Evolutionary conservation across 2,888 invertebrate species (phyloP).

Genomic region (Stramonita haemastoma): DNA sequence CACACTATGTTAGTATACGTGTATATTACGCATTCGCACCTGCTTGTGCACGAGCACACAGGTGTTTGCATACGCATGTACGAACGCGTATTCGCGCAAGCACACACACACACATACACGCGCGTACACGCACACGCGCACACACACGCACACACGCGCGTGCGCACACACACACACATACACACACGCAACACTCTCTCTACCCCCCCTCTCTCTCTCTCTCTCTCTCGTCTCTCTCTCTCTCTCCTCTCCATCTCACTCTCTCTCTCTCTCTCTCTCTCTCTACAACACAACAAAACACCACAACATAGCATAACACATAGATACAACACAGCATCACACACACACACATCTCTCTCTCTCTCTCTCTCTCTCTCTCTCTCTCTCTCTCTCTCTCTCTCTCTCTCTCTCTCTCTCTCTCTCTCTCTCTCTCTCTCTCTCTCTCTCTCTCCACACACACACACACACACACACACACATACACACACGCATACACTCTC

Average conservation of each 20-base stretch:
- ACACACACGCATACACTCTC: no score
- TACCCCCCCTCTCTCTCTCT: background rate
- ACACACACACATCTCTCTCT: no score
- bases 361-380: background rate
- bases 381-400: background rate
- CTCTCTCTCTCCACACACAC: background rate
- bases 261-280: background rate
- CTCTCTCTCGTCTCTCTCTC: background rate
- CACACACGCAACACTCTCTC: background rate
- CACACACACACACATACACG: background rate
- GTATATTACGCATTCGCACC: no score
- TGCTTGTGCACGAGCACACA: background rate
- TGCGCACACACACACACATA: background rate
- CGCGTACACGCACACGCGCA: no score
- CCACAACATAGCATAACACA: fast-evolving
- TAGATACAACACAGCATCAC: background rate
- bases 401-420: background rate
- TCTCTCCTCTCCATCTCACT: background rate
- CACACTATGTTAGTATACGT: no score
- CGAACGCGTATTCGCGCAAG: no score
- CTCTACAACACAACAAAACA: background rate
- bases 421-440: background rate
- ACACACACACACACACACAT: no score
- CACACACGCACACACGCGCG: slow-evolving; percentile 9
- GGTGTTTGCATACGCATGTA: no score